Percentiles rank a stretch among this genome's conserved stretches.
Evolutionary conservation across 2,797 vertebrate genomes (phyloP).

Genomic region (Anguilla anguilla): DNA sequence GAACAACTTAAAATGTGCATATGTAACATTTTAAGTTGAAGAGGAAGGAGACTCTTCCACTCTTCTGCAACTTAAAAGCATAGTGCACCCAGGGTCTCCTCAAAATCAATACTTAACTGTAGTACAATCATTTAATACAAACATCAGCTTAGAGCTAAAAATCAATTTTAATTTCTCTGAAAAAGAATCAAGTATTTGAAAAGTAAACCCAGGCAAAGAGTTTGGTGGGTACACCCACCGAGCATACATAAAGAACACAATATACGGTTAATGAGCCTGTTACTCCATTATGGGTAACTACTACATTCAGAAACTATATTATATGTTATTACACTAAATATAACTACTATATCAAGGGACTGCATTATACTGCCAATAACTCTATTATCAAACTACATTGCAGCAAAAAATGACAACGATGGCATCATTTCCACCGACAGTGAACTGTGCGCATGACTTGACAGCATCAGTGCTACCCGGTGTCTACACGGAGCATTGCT

Average conservation of each 20-base stretch:
- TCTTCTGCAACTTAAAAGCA: conserved; percentile 3
- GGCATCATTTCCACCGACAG: not conserved
- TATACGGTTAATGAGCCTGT: not conserved
- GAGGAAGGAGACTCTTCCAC: not conserved
- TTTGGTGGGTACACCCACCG: not conserved
- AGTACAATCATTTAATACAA: conserved; percentile 15
- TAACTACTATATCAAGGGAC: not conserved
- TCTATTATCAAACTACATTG: not conserved
- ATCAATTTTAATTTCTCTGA: conserved; percentile 21
- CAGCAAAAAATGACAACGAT: not conserved
- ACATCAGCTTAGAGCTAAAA: conserved; percentile 3
- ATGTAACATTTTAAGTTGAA: not conserved
- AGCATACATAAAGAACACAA: not conserved
- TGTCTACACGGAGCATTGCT: not conserved
- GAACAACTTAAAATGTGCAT: not conserved
- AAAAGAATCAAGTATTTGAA: not conserved
- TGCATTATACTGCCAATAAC: not conserved
- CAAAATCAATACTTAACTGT: conserved; percentile 13
- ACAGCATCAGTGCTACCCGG: not conserved
- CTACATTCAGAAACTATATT: not conserved
- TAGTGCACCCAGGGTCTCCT: not conserved
- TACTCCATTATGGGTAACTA: not conserved
- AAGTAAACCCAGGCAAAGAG: not conserved
- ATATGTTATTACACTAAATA: not conserved
- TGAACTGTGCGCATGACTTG: not conserved